A percentile compares a stretch with the other conserved stretches of the same genome.
Evolutionary conservation across 30 jellyfish, hydroid and myxozoan genomes (phyloP).

Genomic region (Aurelia aurita): DNA sequence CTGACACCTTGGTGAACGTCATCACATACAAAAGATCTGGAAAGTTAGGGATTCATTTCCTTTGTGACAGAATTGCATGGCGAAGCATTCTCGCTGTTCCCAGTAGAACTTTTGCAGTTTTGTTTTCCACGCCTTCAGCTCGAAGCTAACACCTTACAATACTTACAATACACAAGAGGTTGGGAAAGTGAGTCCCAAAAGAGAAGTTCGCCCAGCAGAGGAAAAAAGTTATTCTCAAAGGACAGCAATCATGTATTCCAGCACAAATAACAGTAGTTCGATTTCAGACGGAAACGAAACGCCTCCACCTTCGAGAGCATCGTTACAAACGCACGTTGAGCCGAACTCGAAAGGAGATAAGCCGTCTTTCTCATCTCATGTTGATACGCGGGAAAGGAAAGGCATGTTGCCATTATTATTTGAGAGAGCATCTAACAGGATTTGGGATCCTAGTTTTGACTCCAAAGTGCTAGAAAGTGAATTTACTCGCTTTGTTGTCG

Average conservation of each 20-base stretch:
- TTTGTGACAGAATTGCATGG: too few relatives aligned
- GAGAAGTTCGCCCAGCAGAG: background rate
- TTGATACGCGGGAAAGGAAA: constrained; percentile 87
- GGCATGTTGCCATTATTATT: constrained; percentile 93
- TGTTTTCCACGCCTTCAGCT: too few relatives aligned
- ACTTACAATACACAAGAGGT: too few relatives aligned
- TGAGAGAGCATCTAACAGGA: constrained; percentile 97
- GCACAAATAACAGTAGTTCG: constrained; percentile 64
- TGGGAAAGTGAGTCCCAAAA: too few relatives aligned
- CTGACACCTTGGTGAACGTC: too few relatives aligned
- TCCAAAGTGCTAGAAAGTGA: constrained; percentile 93
- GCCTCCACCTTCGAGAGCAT: constrained; percentile 43
- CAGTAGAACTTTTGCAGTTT: too few relatives aligned
- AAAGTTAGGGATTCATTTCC: too few relatives aligned
- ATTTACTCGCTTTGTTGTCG: constrained; percentile 90
- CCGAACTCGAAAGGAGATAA: constrained; percentile 72
- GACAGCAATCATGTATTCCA: constrained; percentile 48
- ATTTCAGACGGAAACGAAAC: constrained; percentile 66
- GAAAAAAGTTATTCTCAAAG: background rate
- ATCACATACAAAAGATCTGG: too few relatives aligned
- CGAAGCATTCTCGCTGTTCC: too few relatives aligned
- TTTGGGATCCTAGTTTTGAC: constrained; percentile 95
- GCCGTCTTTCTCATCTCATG: constrained; percentile 95
- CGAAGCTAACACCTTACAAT: too few relatives aligned
- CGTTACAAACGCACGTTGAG: constrained; percentile 47